Conservation (phyloP, 2,888 invertebrate species). For the Neoscelio sp. region DNA sequence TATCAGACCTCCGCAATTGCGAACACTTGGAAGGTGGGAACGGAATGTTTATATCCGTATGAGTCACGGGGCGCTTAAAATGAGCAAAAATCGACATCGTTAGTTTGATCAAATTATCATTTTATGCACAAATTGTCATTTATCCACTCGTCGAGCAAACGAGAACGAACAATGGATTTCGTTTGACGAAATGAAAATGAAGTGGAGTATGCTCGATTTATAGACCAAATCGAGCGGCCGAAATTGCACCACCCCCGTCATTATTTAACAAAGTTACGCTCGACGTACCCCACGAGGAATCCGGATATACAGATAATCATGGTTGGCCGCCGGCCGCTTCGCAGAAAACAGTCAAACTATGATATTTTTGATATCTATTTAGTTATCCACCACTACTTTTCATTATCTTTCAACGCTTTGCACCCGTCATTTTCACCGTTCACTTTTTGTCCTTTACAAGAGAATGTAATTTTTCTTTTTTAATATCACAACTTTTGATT, state of each 20-base stretch:
- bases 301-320: constrained; percentile 82
- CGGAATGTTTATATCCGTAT: constrained; percentile 31
- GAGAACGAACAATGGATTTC: constrained; percentile 2
- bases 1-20: constrained; percentile 43
- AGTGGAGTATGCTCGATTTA: too few relatives aligned
- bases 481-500: too few relatives aligned
- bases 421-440: too few relatives aligned
- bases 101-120: too few relatives aligned
- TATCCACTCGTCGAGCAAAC: constrained; percentile 7
- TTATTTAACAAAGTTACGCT: constrained; percentile 48
- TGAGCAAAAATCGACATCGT: constrained; percentile 10
- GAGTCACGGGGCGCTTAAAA: constrained; percentile 49
- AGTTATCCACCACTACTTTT: not conserved
- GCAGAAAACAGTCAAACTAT: too few relatives aligned
- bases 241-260: constrained; percentile 31
- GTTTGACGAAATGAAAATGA: too few relatives aligned
- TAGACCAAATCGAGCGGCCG: constrained; percentile 24
- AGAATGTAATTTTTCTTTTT: too few relatives aligned
- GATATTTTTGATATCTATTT: too few relatives aligned
- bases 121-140: too few relatives aligned
- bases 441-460: too few relatives aligned
- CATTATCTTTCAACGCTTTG: not conserved
- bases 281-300: constrained; percentile 81
- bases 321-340: constrained; percentile 42
- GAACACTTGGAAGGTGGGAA: constrained; percentile 57